Evolutionary conservation across 2,797 vertebrate species (phyloP).

Genomic region (Bryconaethiops microstoma): DNA sequence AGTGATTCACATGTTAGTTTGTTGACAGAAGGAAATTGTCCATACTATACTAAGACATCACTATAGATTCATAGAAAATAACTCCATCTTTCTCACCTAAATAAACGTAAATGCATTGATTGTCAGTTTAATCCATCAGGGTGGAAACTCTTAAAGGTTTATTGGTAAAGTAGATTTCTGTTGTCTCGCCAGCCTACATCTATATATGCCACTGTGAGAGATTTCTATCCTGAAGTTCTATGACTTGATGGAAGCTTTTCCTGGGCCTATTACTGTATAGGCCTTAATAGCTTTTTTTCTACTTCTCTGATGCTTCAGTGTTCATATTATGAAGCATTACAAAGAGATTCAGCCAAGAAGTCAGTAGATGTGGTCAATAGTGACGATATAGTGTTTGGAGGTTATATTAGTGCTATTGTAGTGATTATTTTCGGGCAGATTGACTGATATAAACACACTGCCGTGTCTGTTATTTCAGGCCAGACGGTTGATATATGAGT

Average conservation of each 20-base stretch:
- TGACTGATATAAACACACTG: conserved; percentile 36
- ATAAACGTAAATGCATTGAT: too few relatives aligned
- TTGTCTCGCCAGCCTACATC: too few relatives aligned
- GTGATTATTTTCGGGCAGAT: conserved; percentile 11
- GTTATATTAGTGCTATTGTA: conserved; percentile 17
- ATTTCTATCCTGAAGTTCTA: not conserved
- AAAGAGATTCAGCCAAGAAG: not conserved
- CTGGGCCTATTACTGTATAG: not conserved
- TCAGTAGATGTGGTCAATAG: not conserved
- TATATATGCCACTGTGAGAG: too few relatives aligned
- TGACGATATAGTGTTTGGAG: not conserved
- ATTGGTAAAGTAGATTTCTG: too few relatives aligned
- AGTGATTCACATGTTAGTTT: too few relatives aligned
- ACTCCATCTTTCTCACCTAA: too few relatives aligned
- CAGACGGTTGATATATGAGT: conserved; percentile 39
- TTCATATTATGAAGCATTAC: conserved; percentile 1
- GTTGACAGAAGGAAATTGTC: too few relatives aligned
- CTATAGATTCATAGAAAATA: too few relatives aligned
- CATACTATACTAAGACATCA: too few relatives aligned
- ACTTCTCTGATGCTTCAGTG: not conserved
- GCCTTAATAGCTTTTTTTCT: conserved; percentile 18
- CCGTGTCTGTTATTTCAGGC: conserved; percentile 30
- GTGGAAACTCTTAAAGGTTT: too few relatives aligned
- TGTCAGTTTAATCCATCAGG: too few relatives aligned
- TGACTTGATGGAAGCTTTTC: conserved; percentile 10